phyloP scores from a whole-genome alignment of 2,888 invertebrate genomes.

The Stratiomys singularior region DNA sequence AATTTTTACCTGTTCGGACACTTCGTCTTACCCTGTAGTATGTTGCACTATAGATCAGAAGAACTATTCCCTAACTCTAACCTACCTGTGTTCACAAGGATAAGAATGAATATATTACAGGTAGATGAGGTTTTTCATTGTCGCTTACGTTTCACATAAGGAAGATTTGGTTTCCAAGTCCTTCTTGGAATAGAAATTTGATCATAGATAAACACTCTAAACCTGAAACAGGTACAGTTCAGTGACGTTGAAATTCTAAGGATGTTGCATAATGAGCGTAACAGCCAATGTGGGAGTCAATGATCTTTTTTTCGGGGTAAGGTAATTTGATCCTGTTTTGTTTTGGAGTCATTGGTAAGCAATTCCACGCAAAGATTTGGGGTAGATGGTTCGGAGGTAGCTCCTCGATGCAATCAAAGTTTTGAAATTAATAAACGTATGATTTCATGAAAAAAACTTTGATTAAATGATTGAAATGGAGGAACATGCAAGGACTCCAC shows the following conservation, averaged over 20 bases:
- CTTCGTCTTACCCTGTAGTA: not conserved
- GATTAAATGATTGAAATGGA: too few species aligned
- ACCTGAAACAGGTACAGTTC: not conserved
- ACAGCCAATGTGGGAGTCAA: not conserved
- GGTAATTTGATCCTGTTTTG: too few species aligned
- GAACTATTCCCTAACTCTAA: not conserved
- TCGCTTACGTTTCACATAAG: too few species aligned
- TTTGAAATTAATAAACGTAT: too few species aligned
- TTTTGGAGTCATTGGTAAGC: too few species aligned
- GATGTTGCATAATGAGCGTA: not conserved
- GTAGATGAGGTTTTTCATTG: not conserved
- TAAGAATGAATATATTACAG: not conserved
- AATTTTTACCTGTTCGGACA: not conserved
- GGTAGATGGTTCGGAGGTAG: too few species aligned
- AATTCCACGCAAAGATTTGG: too few species aligned
- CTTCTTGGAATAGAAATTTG: not conserved
- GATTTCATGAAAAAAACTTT: too few species aligned
- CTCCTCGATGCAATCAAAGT: too few species aligned
- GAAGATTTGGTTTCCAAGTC: not conserved
- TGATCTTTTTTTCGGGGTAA: not conserved
- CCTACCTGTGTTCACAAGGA: constrained; percentile 4
- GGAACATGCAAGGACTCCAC: too few species aligned
- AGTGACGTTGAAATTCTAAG: not conserved
- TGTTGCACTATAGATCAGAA: not conserved
- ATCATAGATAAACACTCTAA: not conserved